Base-by-base conservation (phyloP, 2,888 invertebrate species). In the Fabriciana adippe region DNA sequence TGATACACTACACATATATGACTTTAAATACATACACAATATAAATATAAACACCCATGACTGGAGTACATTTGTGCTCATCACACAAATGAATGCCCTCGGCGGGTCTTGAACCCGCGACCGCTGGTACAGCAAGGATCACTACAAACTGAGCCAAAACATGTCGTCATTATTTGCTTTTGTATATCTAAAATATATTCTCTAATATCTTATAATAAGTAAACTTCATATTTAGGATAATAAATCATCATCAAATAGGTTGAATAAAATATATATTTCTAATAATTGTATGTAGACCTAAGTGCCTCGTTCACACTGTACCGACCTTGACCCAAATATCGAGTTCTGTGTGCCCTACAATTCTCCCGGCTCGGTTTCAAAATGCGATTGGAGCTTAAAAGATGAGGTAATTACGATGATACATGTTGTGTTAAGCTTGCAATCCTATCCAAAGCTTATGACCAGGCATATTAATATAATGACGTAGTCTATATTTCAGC, bases 291-390 rank as follows among this genome's bases (percentile, higher is more conserved):
- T 41, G 66, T n/a, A 53, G 48, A 56, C 55, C 62, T 63, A 54
- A 51, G 45, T 67, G 62, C 51, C 50, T 50, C 18, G 67, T 62
- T 50, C 59, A 15, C 18, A 61, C 47, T 55, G 50, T 48, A 50
- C 54, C 57, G 65, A 16, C 67, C 64, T 69, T 69, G 69, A 67
- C 69, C 67, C 47, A 67, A 60, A 69, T 69, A 69, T 67, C 48
- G 55, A 45, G 64, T 69, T 64, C 45, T 64, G 53, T 61, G 53
- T 62, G 57, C 57, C 62, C 54, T 62, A 53, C 59, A 55, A 48
- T 54, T 35, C 31, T 54, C 59, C 47, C 51, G 53, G 54, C n/a
- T 47, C 54, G 16, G 45, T 48, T 54, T 47, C 48, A 54, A 60
- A 66, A 47, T 21, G 60, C 54, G 18, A 48, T 55, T 48, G 18